Percentiles rank a stretch among this genome's conserved stretches.
Conservation (phyloP, 2,888 invertebrate genomes). For the Caprella mutica region DNA sequence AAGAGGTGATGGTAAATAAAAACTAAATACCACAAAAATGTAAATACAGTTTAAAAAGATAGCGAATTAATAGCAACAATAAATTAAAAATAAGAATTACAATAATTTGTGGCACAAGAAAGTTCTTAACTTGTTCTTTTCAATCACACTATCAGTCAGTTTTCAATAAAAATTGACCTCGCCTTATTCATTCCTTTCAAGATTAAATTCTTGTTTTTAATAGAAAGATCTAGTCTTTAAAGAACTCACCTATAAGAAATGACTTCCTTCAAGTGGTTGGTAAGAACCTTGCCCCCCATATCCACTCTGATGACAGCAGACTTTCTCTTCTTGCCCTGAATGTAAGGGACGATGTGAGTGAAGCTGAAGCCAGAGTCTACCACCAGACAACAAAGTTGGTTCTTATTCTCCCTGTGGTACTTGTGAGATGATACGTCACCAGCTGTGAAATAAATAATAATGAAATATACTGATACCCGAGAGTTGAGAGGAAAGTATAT, state of each 20-base stretch:
- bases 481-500: too few species aligned
- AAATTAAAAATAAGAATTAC: too few species aligned
- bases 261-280: conserved; percentile 94
- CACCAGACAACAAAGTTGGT: conserved; percentile 57
- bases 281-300: conserved; percentile 90
- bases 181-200: too few species aligned
- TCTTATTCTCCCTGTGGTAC: conserved; percentile 39
- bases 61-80: too few species aligned
- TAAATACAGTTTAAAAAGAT: too few species aligned
- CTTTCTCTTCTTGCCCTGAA: conserved; percentile 59
- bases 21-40: too few species aligned
- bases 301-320: conserved; percentile 71
- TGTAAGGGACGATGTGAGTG: conserved; percentile 84
- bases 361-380: conserved; percentile 94
- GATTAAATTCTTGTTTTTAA: conserved; percentile 79
- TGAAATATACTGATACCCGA: too few species aligned
- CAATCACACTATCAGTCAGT: not conserved
- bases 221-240: not conserved
- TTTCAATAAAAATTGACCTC: too few species aligned
- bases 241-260: conserved; percentile 63
- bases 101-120: not conserved
- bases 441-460: conserved; percentile 7
- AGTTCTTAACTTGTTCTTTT: not conserved
- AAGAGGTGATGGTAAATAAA: too few species aligned
- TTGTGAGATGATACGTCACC: conserved; percentile 29